Evolutionary conservation across 2,888 invertebrate species (phyloP).

Genomic region (Hirtodrosophila trivittata): DNA sequence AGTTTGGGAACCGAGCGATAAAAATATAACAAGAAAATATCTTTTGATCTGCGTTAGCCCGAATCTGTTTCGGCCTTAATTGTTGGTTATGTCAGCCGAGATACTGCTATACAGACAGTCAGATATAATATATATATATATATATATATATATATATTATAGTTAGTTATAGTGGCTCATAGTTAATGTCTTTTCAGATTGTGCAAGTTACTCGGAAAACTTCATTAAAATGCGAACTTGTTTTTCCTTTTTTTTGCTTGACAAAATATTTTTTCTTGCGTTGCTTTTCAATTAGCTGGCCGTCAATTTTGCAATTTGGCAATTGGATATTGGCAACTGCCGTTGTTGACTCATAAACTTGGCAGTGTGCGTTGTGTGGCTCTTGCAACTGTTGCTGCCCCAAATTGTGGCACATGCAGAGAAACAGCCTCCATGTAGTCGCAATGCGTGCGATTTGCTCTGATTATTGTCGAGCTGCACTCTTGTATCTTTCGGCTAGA

Average conservation of each 20-base stretch:
- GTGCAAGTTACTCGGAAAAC: constrained; percentile 43
- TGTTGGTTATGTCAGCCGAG: constrained; percentile 20
- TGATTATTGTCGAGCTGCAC: constrained; percentile 42
- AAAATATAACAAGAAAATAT: constrained; percentile 10
- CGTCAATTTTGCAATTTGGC: constrained; percentile 36
- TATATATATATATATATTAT: neutral
- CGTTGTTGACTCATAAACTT: constrained; percentile 46
- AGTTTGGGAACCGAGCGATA: neutral
- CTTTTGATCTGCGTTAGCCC: constrained; percentile 35
- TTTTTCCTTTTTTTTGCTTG: constrained; percentile 13
- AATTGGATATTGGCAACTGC: constrained; percentile 23
- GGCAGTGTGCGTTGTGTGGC: constrained; percentile 14
- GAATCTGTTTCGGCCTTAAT: constrained; percentile 43
- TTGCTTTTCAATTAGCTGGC: constrained; percentile 46
- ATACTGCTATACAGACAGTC: constrained; percentile 1
- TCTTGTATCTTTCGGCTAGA: constrained; percentile 20
- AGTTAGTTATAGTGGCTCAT: constrained; percentile 33
- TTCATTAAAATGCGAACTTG: constrained; percentile 34
- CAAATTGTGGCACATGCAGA: constrained; percentile 14
- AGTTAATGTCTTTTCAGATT: constrained; percentile 53
- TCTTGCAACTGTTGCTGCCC: constrained; percentile 4
- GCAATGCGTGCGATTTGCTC: constrained; percentile 52
- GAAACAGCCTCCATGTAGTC: constrained; percentile 40
- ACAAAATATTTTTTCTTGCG: constrained; percentile 27
- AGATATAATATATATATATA: too few relatives aligned